phyloP scores from a whole-genome alignment of 2,797 vertebrate species.

The Delichon dasypus region DNA sequence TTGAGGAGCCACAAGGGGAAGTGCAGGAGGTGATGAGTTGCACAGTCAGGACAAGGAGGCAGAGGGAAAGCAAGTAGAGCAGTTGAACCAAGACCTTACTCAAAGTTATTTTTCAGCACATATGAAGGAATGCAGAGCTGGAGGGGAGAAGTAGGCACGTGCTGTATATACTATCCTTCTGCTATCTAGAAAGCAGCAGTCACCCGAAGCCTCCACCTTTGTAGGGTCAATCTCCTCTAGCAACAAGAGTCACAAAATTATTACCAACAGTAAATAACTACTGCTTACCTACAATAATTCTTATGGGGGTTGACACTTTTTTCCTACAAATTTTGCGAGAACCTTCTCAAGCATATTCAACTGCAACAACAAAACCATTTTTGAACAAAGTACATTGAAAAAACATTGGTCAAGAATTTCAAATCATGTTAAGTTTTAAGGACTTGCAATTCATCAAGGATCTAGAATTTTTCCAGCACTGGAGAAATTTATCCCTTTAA shows the following conservation, averaged over 20 bases:
- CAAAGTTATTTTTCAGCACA: background rate
- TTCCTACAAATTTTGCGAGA: background rate
- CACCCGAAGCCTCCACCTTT: fast-evolving
- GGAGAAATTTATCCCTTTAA: background rate
- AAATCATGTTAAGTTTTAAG: background rate
- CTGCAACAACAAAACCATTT: background rate
- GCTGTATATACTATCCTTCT: fast-evolving
- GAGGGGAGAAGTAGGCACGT: background rate
- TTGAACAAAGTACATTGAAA: background rate
- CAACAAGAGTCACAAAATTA: background rate
- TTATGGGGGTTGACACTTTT: background rate
- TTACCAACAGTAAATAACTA: background rate
- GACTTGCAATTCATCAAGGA: background rate
- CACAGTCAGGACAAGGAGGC: background rate
- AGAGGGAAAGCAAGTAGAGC: background rate
- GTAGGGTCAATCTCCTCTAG: background rate
- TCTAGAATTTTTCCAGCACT: background rate
- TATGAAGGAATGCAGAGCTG: background rate
- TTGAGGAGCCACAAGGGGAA: background rate
- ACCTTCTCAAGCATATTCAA: background rate
- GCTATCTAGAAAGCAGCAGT: background rate
- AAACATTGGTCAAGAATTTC: background rate
- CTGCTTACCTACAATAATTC: background rate
- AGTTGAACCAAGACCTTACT: fast-evolving
- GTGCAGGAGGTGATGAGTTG: fast-evolving